Evolutionary conservation across 35 echinoderm and acorn worm genomes (phyloP).

Genomic region (Heliocidaris erythrogramma): DNA sequence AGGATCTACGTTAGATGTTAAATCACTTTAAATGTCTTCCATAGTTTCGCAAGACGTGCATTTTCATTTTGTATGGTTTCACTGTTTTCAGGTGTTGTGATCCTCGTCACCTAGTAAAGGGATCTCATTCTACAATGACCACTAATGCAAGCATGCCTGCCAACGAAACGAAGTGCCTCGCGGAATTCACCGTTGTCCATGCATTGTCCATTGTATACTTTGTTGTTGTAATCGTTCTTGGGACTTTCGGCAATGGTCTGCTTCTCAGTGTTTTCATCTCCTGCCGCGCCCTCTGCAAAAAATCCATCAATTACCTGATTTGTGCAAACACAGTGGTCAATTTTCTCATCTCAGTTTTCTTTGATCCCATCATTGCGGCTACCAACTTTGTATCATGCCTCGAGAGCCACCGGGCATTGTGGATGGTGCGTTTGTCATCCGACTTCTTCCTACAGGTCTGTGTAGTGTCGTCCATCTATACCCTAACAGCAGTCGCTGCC

Average conservation of each 20-base stretch:
- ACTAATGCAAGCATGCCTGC: background rate
- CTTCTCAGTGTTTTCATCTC: background rate
- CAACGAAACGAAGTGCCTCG: background rate
- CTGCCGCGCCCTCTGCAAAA: background rate
- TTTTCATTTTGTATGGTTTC: background rate
- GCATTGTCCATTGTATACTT: background rate
- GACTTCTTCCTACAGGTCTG: background rate
- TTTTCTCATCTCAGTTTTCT: background rate
- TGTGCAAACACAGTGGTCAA: background rate
- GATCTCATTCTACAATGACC: background rate
- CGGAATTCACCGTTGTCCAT: background rate
- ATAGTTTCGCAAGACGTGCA: too few species aligned
- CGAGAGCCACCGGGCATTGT: background rate
- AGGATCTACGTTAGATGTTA: too few species aligned
- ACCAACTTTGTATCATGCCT: background rate
- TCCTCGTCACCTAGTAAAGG: too few species aligned
- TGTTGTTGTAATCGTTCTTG: background rate
- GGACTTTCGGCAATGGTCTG: background rate
- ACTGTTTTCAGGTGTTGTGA: background rate
- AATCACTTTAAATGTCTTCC: too few species aligned
- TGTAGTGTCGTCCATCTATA: conserved; percentile 17
- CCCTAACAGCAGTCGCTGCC: conserved; percentile 8
- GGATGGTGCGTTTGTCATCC: background rate
- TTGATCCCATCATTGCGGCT: background rate
- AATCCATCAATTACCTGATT: conserved; percentile 26